Conservation (phyloP, 64 coral and sea anemone species). For the Stichodactyla helianthus region DNA sequence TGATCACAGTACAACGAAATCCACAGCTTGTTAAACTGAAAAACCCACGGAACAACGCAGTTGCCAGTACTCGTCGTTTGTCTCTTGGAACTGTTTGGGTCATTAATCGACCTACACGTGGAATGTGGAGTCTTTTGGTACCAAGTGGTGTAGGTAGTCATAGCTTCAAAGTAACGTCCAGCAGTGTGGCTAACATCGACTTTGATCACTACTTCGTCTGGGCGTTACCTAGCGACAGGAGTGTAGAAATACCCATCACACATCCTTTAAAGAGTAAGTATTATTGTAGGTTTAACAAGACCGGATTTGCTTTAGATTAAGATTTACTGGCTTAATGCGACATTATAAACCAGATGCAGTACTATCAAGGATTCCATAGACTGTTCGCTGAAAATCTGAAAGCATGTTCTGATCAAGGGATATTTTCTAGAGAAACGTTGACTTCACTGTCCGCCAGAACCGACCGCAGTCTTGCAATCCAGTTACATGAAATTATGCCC, state of each 20-base stretch:
- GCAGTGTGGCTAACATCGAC: slow-evolving; percentile 50
- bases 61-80: slow-evolving; percentile 27
- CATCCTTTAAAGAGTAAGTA: slow-evolving; percentile 56
- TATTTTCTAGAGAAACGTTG: too few species aligned
- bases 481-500: too few species aligned
- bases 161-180: slow-evolving; percentile 61
- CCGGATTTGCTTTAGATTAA: too few species aligned
- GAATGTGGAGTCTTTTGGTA: slow-evolving; percentile 47
- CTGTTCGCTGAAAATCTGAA: too few species aligned
- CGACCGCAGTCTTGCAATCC: too few species aligned
- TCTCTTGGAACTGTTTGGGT: slow-evolving; percentile 50
- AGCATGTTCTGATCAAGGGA: too few species aligned
- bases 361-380: too few species aligned
- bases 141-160: slow-evolving; percentile 49
- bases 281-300: too few species aligned
- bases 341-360: too few species aligned
- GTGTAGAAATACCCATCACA: slow-evolving; percentile 28
- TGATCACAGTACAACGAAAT: slow-evolving; percentile 26
- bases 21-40: slow-evolving; percentile 24
- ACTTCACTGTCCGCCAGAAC: too few species aligned
- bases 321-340: too few species aligned
- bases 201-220: slow-evolving; percentile 62
- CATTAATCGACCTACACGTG: slow-evolving; percentile 28
- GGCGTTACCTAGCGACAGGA: slow-evolving; percentile 1
- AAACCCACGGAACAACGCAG: slow-evolving; percentile 7